These are phyloP conservation scores for Poeciliopsis gracilis DNA, from an alignment of 2,797 vertebrate species.

Conservation along the genomic window DNA sequence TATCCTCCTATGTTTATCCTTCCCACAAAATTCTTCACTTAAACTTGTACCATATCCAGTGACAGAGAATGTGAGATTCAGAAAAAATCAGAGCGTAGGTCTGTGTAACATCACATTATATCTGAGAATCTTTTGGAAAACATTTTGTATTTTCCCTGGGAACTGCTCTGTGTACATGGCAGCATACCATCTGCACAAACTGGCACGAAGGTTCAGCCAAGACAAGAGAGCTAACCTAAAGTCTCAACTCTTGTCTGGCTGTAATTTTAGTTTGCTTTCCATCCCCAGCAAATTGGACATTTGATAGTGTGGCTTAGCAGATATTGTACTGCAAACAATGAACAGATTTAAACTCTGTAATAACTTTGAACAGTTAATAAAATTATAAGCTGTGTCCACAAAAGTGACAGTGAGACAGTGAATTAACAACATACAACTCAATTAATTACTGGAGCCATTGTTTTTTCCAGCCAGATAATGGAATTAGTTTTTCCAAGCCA, in stretches of 20 bases:
- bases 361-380: conserved; percentile 18
- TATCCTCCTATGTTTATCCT: conserved; percentile 17
- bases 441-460: neutral
- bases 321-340: conserved; percentile 19
- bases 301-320: conserved; percentile 26
- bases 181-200: conserved; percentile 57
- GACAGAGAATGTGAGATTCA: conserved; percentile 27
- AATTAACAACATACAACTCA: neutral
- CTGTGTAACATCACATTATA: conserved; percentile 30
- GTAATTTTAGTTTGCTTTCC: conserved; percentile 19
- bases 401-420: neutral
- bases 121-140: conserved; percentile 46
- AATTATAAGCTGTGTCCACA: conserved; percentile 4
- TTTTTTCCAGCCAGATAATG: neutral
- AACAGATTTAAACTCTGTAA: neutral
- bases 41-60: conserved; percentile 8
- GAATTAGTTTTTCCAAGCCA: neutral
- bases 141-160: conserved; percentile 60
- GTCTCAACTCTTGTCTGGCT: conserved; percentile 27
- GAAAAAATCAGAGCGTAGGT: conserved; percentile 29
- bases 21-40: neutral
- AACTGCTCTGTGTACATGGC: conserved; percentile 28
- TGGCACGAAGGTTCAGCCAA: conserved; percentile 41
- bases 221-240: conserved; percentile 32
- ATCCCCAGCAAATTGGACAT: conserved; percentile 40